Conservation (phyloP, 2,113 vertebrate species). For the Rhabdomys dilectus region DNA sequence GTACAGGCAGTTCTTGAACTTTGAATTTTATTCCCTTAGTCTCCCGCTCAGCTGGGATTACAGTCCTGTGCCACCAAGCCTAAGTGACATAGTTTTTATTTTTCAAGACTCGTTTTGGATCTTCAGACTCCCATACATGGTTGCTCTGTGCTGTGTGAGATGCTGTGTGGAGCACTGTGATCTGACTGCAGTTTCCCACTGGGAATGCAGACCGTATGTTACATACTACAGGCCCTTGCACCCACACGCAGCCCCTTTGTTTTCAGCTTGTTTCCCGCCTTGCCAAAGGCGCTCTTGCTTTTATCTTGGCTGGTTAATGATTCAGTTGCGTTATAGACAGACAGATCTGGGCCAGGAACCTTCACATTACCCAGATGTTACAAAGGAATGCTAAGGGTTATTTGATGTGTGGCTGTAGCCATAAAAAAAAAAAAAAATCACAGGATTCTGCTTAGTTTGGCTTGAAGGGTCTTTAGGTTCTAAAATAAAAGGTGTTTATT, state of each 20-base stretch:
- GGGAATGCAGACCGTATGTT: no score
- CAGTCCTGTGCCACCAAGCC: not conserved
- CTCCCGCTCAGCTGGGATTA: not conserved
- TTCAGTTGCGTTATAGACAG: not conserved
- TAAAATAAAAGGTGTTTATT: not conserved
- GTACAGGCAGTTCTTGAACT: not conserved
- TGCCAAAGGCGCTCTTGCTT: not conserved
- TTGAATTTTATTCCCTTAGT: not conserved
- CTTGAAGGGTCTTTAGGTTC: not conserved
- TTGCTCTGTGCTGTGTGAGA: not conserved
- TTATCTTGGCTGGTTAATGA: not conserved
- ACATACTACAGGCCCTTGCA: not conserved
- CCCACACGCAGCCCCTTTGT: not conserved
- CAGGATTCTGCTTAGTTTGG: not conserved
- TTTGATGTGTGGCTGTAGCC: accelerated
- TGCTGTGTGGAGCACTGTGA: not conserved
- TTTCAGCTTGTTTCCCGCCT: not conserved
- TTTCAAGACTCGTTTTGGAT: not conserved
- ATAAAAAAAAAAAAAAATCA: no score
- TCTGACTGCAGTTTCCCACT: no score
- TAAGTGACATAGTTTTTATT: not conserved
- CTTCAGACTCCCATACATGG: no score
- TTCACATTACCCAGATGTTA: not conserved
- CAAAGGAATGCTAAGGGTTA: accelerated
- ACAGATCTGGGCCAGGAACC: no score